Evolutionary conservation across 2,888 invertebrate species (phyloP), one percentile per base, ranked within the genome.

Genomic region (Eupsilia transversa): DNA sequence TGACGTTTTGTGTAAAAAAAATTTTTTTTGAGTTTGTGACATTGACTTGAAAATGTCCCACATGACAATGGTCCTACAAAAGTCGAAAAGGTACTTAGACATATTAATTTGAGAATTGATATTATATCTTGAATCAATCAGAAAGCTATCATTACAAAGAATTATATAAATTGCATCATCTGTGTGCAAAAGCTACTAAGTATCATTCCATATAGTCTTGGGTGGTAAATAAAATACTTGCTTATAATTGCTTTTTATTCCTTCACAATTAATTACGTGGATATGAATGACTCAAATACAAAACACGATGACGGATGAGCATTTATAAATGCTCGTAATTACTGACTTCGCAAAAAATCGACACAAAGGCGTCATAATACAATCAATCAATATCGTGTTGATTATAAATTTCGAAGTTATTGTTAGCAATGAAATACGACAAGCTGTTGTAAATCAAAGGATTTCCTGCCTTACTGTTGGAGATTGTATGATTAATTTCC

Each of bases 361-460:
- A 78, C 66, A 86, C 80, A 82, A 86, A 83, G 63, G 38, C 57
- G 86, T 73, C 66, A 86, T 67, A 57, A 71, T 66, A 73, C 70
- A 75, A 74, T 76, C 79, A 82, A 86, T 84, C 76, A 80, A 78
- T 84, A 74, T 52, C 54, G 27, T 20, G 60, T 78, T 80, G 85
- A 84, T 80, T 61, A 84, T 80, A 79, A 72, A 76, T 59, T 67
- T 61, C n/a, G n/a, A 65, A 33, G n/a, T 61, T 60, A 66, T 63
- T 76, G 65, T 61, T 77, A 74, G 79, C 74, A 79, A 80, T 77
- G 75, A 60, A 33, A 46, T 12, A 46, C 64, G 41, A 35, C 63
- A 59, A 67, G 27, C 54, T 59, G 43, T 20, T 46, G 3, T n/a
- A 49, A 54, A 71, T 30, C 43, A 70, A 52, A 35, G 67, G 10